These are phyloP conservation scores for Epiblema foenella DNA, from an alignment of 2,888 invertebrate species.

Conservation along the genomic window DNA sequence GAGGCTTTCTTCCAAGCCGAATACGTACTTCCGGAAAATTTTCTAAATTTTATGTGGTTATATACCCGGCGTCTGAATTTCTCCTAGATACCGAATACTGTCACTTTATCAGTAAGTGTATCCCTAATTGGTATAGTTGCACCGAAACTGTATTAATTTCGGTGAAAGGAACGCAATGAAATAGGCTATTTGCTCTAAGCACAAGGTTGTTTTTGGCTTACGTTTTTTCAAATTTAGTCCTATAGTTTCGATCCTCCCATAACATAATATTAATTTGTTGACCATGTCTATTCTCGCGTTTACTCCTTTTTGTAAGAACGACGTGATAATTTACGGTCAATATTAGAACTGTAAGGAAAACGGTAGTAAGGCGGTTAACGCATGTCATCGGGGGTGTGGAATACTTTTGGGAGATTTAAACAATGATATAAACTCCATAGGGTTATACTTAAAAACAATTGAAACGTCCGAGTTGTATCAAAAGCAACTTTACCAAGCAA, in stretches of 20 bases:
- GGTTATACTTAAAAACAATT: no score
- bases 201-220: no score
- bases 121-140: not conserved
- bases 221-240: no score
- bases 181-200: no score
- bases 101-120: not conserved
- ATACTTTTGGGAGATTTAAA: no score
- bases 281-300: not conserved
- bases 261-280: not conserved
- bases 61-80: not conserved
- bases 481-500: no score
- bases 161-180: no score
- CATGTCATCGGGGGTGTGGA: not conserved
- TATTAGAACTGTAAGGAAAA: conserved; percentile 1
- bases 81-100: not conserved
- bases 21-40: not conserved
- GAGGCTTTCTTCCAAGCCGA: conserved; percentile 13
- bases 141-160: no score
- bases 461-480: no score
- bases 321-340: not conserved
- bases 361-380: not conserved
- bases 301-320: not conserved
- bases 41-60: not conserved
- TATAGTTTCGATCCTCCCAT: no score
- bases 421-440: no score